A percentile compares a stretch with the other conserved stretches of the same genome.
Evolutionary conservation across 1,140 invertebrate genomes (phyloP).

Genomic region (Hyles vespertilio): DNA sequence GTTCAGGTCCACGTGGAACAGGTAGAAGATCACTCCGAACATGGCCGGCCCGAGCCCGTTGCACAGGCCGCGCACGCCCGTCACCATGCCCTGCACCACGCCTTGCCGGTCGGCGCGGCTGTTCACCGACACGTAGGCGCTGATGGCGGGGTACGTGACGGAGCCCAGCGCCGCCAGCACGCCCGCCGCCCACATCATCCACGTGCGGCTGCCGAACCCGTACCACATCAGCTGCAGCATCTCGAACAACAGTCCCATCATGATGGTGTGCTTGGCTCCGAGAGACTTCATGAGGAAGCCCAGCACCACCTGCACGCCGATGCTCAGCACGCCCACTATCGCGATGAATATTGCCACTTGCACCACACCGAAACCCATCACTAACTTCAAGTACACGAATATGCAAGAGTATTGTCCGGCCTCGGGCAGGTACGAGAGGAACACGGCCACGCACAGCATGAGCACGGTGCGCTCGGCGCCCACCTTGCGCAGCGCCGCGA

Average conservation of each 20-base stretch:
- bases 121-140: conserved; percentile 98
- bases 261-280: conserved; percentile 97
- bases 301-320: conserved; percentile 94
- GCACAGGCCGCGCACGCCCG: conserved; percentile 95
- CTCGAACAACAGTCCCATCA: conserved; percentile 96
- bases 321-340: conserved; percentile 96
- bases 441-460: conserved; percentile 97
- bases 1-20: conserved; percentile 98
- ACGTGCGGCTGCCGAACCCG: conserved; percentile 85
- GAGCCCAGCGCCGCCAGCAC: conserved; percentile 95
- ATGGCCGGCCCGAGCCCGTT: conserved; percentile 95
- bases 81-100: conserved; percentile 98
- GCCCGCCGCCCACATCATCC: conserved; percentile 99
- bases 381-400: conserved; percentile 98
- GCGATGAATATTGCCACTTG: conserved; percentile 99
- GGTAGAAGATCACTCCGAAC: conserved; percentile 98
- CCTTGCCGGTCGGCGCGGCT: conserved; percentile 98
- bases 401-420: conserved; percentile 99
- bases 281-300: conserved; percentile 90
- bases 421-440: conserved; percentile 99
- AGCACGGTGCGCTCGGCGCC: conserved; percentile 97
- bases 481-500: conserved; percentile 93
- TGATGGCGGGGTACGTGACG: conserved; percentile 99
- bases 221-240: conserved; percentile 98
- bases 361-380: conserved; percentile 96